Evolutionary conservation across 1,140 invertebrate species (phyloP).

Genomic region (Bradysia coprophila): DNA sequence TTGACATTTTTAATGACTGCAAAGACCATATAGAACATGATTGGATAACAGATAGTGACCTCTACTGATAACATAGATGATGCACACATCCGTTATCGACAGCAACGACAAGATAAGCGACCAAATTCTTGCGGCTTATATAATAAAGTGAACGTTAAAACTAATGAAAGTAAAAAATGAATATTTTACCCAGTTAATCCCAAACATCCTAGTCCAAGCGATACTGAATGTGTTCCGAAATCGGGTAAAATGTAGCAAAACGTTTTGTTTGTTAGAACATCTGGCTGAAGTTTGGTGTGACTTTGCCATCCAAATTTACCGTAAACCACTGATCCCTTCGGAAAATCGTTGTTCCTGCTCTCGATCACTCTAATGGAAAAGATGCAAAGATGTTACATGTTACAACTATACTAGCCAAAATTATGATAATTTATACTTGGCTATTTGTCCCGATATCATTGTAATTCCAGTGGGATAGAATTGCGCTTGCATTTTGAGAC

Average conservation of each 20-base stretch:
- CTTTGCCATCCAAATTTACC: constrained; percentile 36
- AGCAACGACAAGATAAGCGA: no score
- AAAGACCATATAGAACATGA: no score
- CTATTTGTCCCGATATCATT: constrained; percentile 42
- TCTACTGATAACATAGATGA: no score
- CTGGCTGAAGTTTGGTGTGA: constrained; percentile 20
- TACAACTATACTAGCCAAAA: no score
- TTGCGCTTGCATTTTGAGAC: constrained; percentile 36
- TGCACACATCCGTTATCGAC: no score
- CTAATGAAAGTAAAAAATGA: no score
- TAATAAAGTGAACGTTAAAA: no score
- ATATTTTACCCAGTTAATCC: constrained; percentile 21
- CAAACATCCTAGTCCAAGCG: constrained; percentile 15
- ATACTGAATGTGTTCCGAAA: constrained; percentile 14
- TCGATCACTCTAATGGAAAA: constrained; percentile 25
- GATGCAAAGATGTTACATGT: no score
- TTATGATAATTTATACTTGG: no score
- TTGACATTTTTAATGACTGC: no score
- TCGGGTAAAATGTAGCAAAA: constrained; percentile 15
- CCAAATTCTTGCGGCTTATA: no score
- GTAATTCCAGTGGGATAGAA: constrained; percentile 28
- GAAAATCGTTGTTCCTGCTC: constrained; percentile 31
- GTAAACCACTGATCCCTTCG: constrained; percentile 30
- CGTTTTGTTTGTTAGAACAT: background rate
- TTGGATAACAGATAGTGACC: no score